These are phyloP conservation scores for Flexamia atlantica DNA, from an alignment of 2,888 invertebrate species.

Conservation along the genomic window DNA sequence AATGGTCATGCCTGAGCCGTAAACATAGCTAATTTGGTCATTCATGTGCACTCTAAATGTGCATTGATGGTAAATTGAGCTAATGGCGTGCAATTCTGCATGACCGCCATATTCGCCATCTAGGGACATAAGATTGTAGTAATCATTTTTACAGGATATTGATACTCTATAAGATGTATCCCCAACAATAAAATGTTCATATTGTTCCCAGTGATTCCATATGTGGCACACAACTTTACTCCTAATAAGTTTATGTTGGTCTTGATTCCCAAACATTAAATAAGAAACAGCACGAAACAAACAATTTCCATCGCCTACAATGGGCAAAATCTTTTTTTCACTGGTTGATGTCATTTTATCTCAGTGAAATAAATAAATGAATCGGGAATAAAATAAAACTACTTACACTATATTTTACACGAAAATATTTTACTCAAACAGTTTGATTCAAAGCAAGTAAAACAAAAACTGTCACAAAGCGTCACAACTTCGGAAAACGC, in stretches of 20 bases:
- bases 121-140: background rate
- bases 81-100: background rate
- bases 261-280: background rate
- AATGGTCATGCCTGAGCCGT: background rate
- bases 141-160: background rate
- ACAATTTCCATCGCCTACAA: constrained; percentile 3
- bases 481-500: background rate
- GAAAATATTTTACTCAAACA: background rate
- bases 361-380: background rate
- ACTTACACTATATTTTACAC: background rate
- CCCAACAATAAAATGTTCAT: background rate
- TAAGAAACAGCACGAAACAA: background rate
- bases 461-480: background rate
- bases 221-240: background rate
- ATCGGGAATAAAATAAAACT: background rate
- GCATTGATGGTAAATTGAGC: constrained; percentile 1
- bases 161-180: background rate
- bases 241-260: background rate
- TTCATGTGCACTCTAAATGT: background rate
- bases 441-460: background rate
- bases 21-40: background rate
- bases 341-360: background rate
- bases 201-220: background rate
- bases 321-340: background rate
- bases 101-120: constrained; percentile 11